Evolutionary conservation across 1,140 invertebrate species (phyloP).

Genomic region (Drosophila melanica): DNA sequence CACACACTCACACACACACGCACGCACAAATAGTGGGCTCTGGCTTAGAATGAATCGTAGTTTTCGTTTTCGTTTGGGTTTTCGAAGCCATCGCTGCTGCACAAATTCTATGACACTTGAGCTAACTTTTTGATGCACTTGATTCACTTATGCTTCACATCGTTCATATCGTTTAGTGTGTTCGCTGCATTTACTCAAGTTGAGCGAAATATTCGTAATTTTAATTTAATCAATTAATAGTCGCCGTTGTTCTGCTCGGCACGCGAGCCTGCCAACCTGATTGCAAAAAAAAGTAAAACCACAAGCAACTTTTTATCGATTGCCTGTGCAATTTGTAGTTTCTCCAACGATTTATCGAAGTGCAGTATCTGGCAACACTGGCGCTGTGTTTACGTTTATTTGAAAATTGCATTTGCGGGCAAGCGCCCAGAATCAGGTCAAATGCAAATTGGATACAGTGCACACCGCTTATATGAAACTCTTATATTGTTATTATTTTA

Average conservation of each 20-base stretch:
- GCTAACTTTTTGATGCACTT: constrained; percentile 8
- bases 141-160: constrained; percentile 9
- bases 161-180: constrained; percentile 4
- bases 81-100: neutral
- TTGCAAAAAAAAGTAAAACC: neutral
- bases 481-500: no score
- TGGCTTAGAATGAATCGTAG: constrained; percentile 58
- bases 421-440: constrained; percentile 11
- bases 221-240: constrained; percentile 52
- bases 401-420: constrained; percentile 22
- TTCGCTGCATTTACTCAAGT: constrained; percentile 24
- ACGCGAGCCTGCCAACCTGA: constrained; percentile 25
- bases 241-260: constrained; percentile 43
- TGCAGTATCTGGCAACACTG: constrained; percentile 20
- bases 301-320: constrained; percentile 10
- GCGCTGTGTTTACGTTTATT: constrained; percentile 26
- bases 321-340: constrained; percentile 10
- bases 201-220: constrained; percentile 17
- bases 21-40: constrained; percentile 43
- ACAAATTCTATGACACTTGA: constrained; percentile 21
- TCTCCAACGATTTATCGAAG: constrained; percentile 2
- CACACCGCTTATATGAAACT: no score
- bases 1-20: constrained; percentile 27
- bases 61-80: constrained; percentile 47
- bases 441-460: neutral